Percentiles rank a stretch among this genome's conserved stretches.
phyloP scores from a whole-genome alignment of 2,797 vertebrate species.

The Gadopsis marmoratus region DNA sequence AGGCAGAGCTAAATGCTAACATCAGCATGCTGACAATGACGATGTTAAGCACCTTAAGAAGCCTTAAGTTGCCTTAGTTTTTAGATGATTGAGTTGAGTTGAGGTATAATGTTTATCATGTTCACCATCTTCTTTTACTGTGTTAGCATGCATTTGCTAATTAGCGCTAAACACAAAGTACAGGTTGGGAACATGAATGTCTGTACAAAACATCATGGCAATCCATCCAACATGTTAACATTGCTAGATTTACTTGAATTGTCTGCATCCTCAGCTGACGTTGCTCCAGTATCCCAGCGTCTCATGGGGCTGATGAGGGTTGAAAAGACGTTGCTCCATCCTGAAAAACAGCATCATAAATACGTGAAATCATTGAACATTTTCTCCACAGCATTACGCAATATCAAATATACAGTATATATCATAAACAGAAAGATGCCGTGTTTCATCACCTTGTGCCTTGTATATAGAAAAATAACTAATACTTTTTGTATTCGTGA shows the following conservation, averaged over 20 bases:
- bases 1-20: too few relatives aligned
- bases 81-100: too few relatives aligned
- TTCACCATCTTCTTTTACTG: too few relatives aligned
- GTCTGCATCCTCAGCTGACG: constrained; percentile 91
- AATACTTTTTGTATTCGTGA: background rate
- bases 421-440: background rate
- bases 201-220: background rate
- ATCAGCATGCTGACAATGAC: too few relatives aligned
- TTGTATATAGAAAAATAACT: background rate
- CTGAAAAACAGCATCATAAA: constrained; percentile 84
- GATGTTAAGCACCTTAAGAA: too few relatives aligned
- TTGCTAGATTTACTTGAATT: constrained; percentile 89
- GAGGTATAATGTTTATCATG: too few relatives aligned
- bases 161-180: too few relatives aligned
- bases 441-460: background rate
- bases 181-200: background rate
- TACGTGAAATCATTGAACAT: background rate
- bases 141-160: too few relatives aligned
- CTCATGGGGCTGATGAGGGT: constrained; percentile 88
- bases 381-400: constrained; percentile 13
- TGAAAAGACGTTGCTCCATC: constrained; percentile 86
- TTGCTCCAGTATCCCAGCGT: constrained; percentile 84
- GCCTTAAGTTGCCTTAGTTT: too few relatives aligned
- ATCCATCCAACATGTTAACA: background rate
- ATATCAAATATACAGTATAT: background rate